A percentile compares a stretch with the other conserved stretches of the same genome.
Evolutionary conservation across 2,113 vertebrate species (phyloP).

Genomic region (Ophiodon elongatus): DNA sequence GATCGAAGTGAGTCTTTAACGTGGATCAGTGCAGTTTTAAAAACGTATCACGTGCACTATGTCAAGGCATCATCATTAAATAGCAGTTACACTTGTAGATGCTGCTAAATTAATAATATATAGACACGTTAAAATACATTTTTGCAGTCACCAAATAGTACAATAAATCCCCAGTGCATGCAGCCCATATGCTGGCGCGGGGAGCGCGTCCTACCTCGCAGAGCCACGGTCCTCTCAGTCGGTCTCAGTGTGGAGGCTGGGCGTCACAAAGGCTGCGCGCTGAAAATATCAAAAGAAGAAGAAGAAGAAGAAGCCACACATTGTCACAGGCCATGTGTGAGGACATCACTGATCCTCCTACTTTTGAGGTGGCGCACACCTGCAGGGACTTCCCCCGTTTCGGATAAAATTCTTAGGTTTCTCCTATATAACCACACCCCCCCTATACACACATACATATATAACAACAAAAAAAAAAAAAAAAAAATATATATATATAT

Average conservation of each 20-base stretch:
- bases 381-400: too few species aligned
- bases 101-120: background rate
- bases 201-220: conserved; percentile 43
- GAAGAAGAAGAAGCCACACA: conserved; percentile 10
- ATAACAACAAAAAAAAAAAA: too few species aligned
- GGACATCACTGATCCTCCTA: too few species aligned
- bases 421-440: too few species aligned
- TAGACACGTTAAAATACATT: background rate
- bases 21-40: background rate
- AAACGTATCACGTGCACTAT: background rate
- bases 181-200: background rate
- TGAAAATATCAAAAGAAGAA: conserved; percentile 26
- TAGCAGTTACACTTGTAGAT: background rate
- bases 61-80: background rate
- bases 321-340: background rate
- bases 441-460: too few species aligned
- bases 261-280: too few species aligned
- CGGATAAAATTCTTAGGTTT: too few species aligned
- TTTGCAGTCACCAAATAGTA: background rate
- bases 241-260: too few species aligned
- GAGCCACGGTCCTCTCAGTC: background rate
- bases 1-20: background rate
- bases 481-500: too few species aligned
- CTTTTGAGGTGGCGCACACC: too few species aligned
- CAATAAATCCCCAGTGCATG: too few species aligned